Evolutionary conservation across 1,140 invertebrate genomes (phyloP).

Genomic region (Procambarus virginalis): DNA sequence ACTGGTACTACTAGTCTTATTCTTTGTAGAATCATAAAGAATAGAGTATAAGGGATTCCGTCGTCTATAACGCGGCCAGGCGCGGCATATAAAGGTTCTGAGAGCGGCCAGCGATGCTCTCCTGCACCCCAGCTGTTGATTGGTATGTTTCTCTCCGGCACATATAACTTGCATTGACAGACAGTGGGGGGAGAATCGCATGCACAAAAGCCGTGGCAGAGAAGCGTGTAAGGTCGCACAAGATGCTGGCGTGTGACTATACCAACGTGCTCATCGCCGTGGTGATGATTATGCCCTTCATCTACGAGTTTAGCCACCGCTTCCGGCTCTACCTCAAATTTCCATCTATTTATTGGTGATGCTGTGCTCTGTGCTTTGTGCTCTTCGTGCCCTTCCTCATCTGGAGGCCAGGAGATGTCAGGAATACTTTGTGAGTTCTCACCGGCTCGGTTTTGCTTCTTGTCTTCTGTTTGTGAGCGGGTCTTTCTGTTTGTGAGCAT

Average conservation of each 20-base stretch:
- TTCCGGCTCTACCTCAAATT: conserved; percentile 68
- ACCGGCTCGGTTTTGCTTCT: too few species aligned
- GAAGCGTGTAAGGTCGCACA: neutral
- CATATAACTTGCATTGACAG: conserved; percentile 53
- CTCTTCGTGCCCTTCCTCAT: conserved; percentile 66
- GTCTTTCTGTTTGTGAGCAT: too few species aligned
- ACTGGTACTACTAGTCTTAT: too few species aligned
- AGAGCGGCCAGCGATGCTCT: conserved; percentile 3
- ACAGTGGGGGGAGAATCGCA: neutral
- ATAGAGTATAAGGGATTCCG: too few species aligned
- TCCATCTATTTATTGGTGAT: conserved; percentile 65
- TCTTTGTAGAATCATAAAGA: too few species aligned
- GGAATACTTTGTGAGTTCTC: conserved; percentile 67
- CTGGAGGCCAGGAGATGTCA: conserved; percentile 65
- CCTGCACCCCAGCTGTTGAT: conserved; percentile 36
- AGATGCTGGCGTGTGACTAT: conserved; percentile 66
- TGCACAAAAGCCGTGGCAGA: neutral
- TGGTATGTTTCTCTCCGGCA: conserved; percentile 43
- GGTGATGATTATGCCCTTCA: conserved; percentile 63
- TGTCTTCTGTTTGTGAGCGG: too few species aligned
- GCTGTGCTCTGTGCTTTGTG: conserved; percentile 42
- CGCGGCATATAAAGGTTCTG: too few species aligned
- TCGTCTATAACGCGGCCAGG: too few species aligned
- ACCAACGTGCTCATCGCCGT: conserved; percentile 48
- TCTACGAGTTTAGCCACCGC: conserved; percentile 68